Conservation (phyloP, 2,797 vertebrate species). For the Rhinoraja longicauda region DNA sequence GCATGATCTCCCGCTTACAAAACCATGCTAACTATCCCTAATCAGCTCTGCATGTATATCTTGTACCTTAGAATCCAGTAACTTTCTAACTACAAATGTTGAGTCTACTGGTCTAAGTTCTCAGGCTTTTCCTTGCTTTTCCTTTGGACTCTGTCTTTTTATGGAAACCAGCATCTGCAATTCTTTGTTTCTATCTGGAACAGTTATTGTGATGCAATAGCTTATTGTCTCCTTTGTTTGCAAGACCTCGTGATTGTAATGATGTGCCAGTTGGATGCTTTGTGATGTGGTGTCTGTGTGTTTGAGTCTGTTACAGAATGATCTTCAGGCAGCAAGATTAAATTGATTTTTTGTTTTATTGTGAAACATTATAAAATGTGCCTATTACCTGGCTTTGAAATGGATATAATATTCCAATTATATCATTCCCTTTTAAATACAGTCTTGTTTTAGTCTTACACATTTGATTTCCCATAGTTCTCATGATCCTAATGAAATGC, state of each 20-base stretch:
- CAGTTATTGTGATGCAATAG: background rate
- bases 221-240: background rate
- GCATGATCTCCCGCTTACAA: too few relatives aligned
- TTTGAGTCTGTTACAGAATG: background rate
- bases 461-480: background rate
- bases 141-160: too few relatives aligned
- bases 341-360: background rate
- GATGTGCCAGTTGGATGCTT: background rate
- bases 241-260: background rate
- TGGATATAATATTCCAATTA: too few relatives aligned
- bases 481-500: background rate
- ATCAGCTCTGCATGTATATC: too few relatives aligned
- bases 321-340: background rate
- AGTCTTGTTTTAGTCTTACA: background rate
- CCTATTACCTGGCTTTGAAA: background rate
- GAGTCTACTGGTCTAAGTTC: too few relatives aligned
- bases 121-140: too few relatives aligned
- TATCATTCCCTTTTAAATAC: background rate
- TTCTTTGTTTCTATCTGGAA: too few relatives aligned
- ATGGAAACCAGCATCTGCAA: too few relatives aligned
- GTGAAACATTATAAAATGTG: background rate
- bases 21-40: too few relatives aligned
- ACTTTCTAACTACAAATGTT: too few relatives aligned
- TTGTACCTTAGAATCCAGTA: too few relatives aligned
- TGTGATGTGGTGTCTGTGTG: background rate